Conservation (phyloP, 2,888 invertebrate genomes). For the Ennomos fuscantarius region DNA sequence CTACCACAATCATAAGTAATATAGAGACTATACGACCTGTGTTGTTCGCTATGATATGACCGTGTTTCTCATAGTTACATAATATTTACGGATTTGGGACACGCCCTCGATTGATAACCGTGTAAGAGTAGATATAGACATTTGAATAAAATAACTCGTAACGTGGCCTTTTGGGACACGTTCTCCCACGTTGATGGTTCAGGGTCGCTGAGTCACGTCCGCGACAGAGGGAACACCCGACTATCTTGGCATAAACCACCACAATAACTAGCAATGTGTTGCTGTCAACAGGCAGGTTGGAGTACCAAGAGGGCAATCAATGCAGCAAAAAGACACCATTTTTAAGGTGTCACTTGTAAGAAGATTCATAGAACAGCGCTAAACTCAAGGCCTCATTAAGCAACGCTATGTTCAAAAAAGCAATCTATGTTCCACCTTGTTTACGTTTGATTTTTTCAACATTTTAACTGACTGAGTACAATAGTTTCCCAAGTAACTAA, state of each 20-base stretch:
- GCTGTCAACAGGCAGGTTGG: constrained; percentile 45
- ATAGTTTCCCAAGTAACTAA: no score
- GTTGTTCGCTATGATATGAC: no score
- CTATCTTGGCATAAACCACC: constrained; percentile 67
- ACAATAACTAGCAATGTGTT: constrained; percentile 48
- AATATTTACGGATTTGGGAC: constrained; percentile 21
- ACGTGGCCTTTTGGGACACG: constrained; percentile 56
- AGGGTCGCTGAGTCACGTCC: constrained; percentile 70
- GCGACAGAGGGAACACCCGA: constrained; percentile 74
- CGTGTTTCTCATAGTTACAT: constrained; percentile 1
- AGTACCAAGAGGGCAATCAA: constrained; percentile 32
- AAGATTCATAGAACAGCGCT: constrained; percentile 33
- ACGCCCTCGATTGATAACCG: constrained; percentile 40
- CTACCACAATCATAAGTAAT: no score
- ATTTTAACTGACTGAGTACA: no score
- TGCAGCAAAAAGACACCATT: constrained; percentile 37
- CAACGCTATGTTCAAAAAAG: no score
- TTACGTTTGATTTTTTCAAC: no score
- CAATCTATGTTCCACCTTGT: no score
- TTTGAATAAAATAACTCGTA: constrained; percentile 47
- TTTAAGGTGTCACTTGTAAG: constrained; percentile 18
- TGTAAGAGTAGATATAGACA: constrained; percentile 26
- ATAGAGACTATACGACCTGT: no score
- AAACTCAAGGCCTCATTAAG: no score
- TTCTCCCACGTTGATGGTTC: constrained; percentile 68